phyloP scores from a whole-genome alignment of 2,113 vertebrate species.

The Larimichthys crocea region DNA sequence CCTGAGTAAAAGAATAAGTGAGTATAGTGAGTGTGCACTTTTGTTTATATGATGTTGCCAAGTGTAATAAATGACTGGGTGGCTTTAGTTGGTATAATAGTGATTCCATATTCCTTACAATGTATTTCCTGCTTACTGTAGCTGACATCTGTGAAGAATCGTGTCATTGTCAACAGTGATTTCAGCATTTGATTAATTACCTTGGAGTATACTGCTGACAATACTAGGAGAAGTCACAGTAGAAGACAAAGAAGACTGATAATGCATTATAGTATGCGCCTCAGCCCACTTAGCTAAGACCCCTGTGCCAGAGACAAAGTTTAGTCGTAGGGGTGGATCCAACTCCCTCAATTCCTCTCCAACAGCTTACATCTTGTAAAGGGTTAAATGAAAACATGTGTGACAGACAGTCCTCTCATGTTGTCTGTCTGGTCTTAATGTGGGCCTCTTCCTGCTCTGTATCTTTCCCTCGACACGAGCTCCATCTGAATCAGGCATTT shows the following conservation, averaged over 20 bases:
- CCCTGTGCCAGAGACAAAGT: not conserved
- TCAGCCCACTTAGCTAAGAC: not conserved
- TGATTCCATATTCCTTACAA: not conserved
- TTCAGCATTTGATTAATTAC: not conserved
- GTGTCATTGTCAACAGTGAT: not conserved
- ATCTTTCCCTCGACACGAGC: constrained; percentile 29
- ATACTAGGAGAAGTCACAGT: not conserved
- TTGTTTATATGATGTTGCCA: not conserved
- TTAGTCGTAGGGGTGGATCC: constrained; percentile 1
- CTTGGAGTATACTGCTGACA: not conserved
- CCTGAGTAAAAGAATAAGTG: not conserved
- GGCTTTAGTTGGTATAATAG: not conserved
- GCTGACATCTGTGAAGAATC: not conserved
- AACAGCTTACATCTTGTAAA: constrained; percentile 59
- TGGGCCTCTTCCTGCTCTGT: constrained; percentile 70
- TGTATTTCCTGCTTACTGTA: not conserved
- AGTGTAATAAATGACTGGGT: not conserved
- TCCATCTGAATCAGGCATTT: constrained; percentile 29
- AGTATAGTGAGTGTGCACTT: not conserved
- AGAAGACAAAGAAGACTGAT: not conserved
- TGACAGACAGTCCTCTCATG: constrained; percentile 45
- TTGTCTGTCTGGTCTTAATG: constrained; percentile 60
- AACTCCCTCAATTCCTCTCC: constrained; percentile 23
- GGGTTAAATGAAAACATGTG: constrained; percentile 79
- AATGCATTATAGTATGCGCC: not conserved